These are phyloP conservation scores for Frieseomelitta varia DNA, from an alignment of 1,140 invertebrate species.

Conservation along the genomic window DNA sequence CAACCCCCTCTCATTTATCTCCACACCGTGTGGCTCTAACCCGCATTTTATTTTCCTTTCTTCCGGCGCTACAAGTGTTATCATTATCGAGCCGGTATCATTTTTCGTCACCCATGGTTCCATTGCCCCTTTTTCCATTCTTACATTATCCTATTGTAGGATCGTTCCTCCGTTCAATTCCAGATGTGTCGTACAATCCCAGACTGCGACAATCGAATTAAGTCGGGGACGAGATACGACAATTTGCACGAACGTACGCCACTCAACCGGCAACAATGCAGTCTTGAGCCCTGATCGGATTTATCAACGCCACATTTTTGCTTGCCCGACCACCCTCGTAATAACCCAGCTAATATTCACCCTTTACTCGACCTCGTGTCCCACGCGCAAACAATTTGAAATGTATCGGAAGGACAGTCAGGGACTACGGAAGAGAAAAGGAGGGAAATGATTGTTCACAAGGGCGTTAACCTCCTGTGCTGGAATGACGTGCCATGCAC, in stretches of 20 bases:
- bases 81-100: constrained; percentile 54
- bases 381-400: not conserved
- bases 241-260: constrained; percentile 31
- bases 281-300: constrained; percentile 29
- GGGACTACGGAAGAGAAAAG: not conserved
- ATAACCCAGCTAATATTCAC: constrained; percentile 31
- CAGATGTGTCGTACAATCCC: constrained; percentile 20
- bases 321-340: constrained; percentile 15
- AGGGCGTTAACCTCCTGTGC: too few relatives aligned
- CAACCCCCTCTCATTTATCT: not conserved
- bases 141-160: too few relatives aligned
- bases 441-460: not conserved
- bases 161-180: constrained; percentile 10
- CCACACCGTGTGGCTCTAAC: not conserved
- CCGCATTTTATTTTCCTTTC: constrained; percentile 63
- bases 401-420: not conserved
- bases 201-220: constrained; percentile 43
- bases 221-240: constrained; percentile 53
- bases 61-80: constrained; percentile 49
- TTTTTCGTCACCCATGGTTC: constrained; percentile 54
- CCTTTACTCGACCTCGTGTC: too few relatives aligned
- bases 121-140: constrained; percentile 9
- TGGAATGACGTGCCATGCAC: too few relatives aligned
- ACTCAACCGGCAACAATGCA: constrained; percentile 34
- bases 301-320: constrained; percentile 46